These are phyloP conservation scores for Scatophagus argus DNA, from an alignment of 2,113 vertebrate species.

Conservation along the genomic window DNA sequence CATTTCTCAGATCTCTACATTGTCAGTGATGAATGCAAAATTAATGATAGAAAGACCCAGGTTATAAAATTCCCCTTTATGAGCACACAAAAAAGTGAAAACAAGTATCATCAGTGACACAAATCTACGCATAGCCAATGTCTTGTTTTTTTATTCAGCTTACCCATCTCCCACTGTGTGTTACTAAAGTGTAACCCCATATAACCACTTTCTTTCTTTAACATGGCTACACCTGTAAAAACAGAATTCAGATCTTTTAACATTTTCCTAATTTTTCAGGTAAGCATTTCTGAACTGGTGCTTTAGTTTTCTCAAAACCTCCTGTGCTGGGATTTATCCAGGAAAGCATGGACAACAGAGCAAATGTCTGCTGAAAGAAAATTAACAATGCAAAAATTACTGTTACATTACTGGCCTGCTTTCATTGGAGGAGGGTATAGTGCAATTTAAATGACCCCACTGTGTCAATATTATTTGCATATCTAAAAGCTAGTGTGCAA, in stretches of 20 bases:
- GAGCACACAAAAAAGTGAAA: not conserved
- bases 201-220: not conserved
- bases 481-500: slow-evolving; percentile 34
- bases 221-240: not conserved
- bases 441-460: slow-evolving; percentile 23
- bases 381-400: not conserved
- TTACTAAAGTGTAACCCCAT: not conserved
- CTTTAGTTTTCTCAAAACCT: not conserved
- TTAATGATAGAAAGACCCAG: not conserved
- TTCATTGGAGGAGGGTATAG: slow-evolving; percentile 5
- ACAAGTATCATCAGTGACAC: not conserved
- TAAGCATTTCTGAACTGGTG: not conserved
- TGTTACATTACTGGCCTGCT: not conserved
- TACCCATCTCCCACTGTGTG: not conserved
- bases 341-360: not conserved
- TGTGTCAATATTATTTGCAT: slow-evolving; percentile 23
- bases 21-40: not conserved
- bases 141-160: no score
- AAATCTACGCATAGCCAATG: not conserved
- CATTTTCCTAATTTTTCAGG: not conserved
- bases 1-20: not conserved
- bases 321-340: not conserved
- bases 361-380: not conserved
- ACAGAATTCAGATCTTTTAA: not conserved
- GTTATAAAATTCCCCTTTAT: not conserved